Evolutionary conservation across 1,140 invertebrate species (phyloP).

Genomic region (Eurosta solidaginis): DNA sequence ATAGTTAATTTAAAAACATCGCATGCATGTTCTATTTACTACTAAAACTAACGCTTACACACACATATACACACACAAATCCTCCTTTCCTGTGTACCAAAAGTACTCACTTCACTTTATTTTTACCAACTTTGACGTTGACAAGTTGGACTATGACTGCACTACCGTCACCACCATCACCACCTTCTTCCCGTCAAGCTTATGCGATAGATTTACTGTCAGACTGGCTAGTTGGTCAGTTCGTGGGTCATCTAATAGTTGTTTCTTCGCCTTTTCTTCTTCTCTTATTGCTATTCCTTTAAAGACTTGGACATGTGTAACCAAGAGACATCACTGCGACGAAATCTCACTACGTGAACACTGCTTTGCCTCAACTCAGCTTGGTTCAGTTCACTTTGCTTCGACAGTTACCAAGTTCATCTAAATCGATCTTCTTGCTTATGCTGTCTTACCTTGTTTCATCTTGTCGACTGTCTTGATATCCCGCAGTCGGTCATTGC

Average conservation of each 20-base stretch:
- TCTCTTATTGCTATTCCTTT: background rate
- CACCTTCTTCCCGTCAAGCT: no score
- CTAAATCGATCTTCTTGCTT: constrained; percentile 25
- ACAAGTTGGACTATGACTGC: constrained; percentile 20
- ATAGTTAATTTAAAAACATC: constrained; percentile 24
- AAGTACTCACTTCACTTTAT: constrained; percentile 20
- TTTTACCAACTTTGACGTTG: constrained; percentile 28
- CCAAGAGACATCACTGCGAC: constrained; percentile 19
- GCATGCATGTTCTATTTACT: constrained; percentile 25
- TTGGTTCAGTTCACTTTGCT: background rate
- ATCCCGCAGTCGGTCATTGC: background rate
- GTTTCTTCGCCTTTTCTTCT: background rate
- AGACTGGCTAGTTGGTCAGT: no score
- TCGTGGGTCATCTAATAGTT: background rate
- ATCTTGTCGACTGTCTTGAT: constrained; percentile 28
- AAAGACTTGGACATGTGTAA: background rate
- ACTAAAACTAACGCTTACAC: background rate
- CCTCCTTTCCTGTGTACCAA: background rate
- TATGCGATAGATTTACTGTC: background rate
- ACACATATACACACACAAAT: background rate
- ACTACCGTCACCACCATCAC: no score
- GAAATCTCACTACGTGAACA: background rate
- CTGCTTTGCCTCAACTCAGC: background rate
- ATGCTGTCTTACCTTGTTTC: constrained; percentile 20
- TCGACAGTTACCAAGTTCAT: background rate